These are phyloP conservation scores for Acestrorhynchus altus DNA, from an alignment of 2,797 vertebrate genomes.

Conservation along the genomic window DNA sequence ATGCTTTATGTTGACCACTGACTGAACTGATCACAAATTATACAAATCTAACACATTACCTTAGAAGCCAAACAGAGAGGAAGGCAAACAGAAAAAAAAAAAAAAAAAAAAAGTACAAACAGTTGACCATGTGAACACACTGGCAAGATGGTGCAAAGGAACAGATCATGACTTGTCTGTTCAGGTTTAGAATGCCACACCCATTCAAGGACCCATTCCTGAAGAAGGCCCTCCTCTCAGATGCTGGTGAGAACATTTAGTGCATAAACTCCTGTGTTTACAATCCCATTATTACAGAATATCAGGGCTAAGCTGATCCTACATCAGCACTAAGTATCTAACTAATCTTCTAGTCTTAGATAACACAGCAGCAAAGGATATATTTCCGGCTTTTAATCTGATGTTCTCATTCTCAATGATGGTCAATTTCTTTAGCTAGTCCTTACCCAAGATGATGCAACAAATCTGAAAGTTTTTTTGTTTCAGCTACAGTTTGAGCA, in stretches of 20 bases:
- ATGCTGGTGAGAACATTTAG: background rate
- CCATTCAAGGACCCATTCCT: background rate
- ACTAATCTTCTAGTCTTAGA: too few relatives aligned
- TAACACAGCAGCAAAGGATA: too few relatives aligned
- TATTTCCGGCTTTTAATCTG: too few relatives aligned
- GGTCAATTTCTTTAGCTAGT: too few relatives aligned
- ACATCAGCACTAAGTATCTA: background rate
- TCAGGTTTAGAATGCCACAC: background rate
- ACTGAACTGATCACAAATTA: background rate
- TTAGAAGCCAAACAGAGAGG: background rate
- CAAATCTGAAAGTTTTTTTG: too few relatives aligned
- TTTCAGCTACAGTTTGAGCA: too few relatives aligned
- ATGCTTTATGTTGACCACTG: too few relatives aligned
- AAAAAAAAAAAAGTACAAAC: background rate
- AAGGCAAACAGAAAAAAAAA: background rate
- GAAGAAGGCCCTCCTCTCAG: background rate
- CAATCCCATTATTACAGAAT: background rate
- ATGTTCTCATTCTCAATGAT: too few relatives aligned
- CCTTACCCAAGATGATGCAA: too few relatives aligned
- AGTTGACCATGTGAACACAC: background rate
- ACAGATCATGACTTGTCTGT: constrained; percentile 22
- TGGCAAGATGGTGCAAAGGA: background rate
- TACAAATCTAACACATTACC: background rate
- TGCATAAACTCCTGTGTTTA: background rate
- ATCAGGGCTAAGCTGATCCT: background rate